Conservation (phyloP, 1,140 invertebrate genomes). For the Drosophila oshimai region DNA sequence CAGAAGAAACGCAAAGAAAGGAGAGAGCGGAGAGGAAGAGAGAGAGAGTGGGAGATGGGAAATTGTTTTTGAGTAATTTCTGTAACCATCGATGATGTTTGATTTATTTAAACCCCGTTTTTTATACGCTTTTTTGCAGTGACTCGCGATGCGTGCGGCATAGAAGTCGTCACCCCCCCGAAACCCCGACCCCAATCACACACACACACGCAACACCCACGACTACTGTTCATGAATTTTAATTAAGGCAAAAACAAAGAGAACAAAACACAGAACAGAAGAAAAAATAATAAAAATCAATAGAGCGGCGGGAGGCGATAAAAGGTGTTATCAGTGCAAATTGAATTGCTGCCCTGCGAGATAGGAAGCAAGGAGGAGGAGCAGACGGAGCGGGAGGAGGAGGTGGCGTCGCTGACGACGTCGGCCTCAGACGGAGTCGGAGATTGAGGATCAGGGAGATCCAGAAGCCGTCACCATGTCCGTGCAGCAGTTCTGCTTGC, state of each 20-base stretch:
- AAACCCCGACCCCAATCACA: conserved; percentile 45
- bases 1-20: conserved; percentile 44
- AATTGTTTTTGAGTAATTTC: conserved; percentile 27
- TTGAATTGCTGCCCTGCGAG: conserved; percentile 49
- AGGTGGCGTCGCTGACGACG: conserved; percentile 15
- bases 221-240: conserved; percentile 68
- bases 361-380: background rate
- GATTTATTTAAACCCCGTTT: conserved; percentile 23
- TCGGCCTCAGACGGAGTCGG: conserved; percentile 19
- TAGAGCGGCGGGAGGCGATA: conserved; percentile 59
- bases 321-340: conserved; percentile 68
- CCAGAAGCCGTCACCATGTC: conserved; percentile 84
- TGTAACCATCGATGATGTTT: conserved; percentile 32
- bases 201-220: conserved; percentile 22
- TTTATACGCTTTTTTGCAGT: conserved; percentile 47
- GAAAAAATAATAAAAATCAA: conserved; percentile 63
- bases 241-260: conserved; percentile 46
- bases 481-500: conserved; percentile 92
- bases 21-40: conserved; percentile 29
- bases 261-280: conserved; percentile 12
- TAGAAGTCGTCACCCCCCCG: conserved; percentile 57
- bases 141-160: conserved; percentile 68
- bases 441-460: conserved; percentile 35
- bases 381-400: background rate
- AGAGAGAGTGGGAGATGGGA: conserved; percentile 46